Conservation (phyloP, 2,797 vertebrate genomes). For the Microhierax caerulescens region DNA sequence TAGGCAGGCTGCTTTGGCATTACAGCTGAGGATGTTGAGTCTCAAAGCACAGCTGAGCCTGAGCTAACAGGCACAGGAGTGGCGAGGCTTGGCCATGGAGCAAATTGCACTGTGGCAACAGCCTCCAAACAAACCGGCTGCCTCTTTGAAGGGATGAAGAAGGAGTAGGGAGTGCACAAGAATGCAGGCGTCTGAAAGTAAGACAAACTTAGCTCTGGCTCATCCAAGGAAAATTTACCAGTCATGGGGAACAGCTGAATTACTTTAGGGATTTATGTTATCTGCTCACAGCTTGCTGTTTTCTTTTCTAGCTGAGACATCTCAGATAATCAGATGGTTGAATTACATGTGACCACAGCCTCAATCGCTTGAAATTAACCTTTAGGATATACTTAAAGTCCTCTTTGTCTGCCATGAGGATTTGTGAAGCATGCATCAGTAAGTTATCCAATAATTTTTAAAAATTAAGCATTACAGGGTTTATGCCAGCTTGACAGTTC, state of each 20-base stretch:
- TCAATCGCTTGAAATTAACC: neutral
- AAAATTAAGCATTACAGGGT: neutral
- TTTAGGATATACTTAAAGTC: neutral
- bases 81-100: accelerated
- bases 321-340: neutral
- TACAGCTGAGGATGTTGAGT: neutral
- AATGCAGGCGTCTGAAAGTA: neutral
- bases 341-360: neutral
- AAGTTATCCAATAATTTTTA: neutral
- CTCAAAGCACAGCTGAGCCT: neutral
- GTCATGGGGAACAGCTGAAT: neutral
- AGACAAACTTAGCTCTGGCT: neutral
- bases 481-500: neutral
- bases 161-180: neutral
- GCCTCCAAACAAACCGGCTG: neutral
- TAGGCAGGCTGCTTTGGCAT: neutral
- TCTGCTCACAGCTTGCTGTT: neutral
- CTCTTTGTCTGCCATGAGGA: neutral
- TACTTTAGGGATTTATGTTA: neutral
- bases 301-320: neutral
- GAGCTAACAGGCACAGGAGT: neutral
- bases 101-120: neutral
- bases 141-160: neutral
- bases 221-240: neutral
- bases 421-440: neutral